These are phyloP conservation scores for Galeruca laticollis DNA, from an alignment of 2,888 invertebrate species.

Conservation along the genomic window DNA sequence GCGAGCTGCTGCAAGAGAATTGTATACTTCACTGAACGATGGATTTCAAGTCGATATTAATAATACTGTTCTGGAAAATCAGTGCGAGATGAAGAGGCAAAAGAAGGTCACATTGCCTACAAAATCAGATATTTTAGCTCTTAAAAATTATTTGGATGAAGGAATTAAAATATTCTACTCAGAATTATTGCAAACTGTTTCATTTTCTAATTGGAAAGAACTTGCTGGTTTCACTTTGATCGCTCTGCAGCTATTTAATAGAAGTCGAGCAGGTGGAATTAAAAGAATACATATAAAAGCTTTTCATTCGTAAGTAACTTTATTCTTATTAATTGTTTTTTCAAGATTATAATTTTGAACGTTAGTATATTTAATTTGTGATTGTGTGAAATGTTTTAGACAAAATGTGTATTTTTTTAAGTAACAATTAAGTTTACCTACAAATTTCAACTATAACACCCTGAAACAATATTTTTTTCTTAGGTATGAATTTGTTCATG, in stretches of 20 bases:
- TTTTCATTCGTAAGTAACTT: constrained; percentile 8
- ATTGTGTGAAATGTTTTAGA: too few relatives aligned
- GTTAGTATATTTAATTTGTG: too few relatives aligned
- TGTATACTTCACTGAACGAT: constrained; percentile 3
- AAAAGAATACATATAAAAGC: constrained; percentile 28
- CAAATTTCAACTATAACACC: too few relatives aligned
- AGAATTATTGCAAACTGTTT: not conserved
- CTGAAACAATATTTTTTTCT: too few relatives aligned
- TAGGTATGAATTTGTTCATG: too few relatives aligned
- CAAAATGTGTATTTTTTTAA: constrained; percentile 3
- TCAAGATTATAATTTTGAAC: too few relatives aligned
- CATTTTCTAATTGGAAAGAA: constrained; percentile 1
- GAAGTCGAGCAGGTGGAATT: constrained; percentile 23
- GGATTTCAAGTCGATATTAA: too few relatives aligned
- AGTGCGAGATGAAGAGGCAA: not conserved
- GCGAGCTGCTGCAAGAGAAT: not conserved
- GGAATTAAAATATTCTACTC: not conserved
- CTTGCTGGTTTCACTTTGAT: constrained; percentile 23
- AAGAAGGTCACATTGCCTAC: constrained; percentile 4
- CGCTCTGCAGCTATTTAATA: constrained; percentile 21
- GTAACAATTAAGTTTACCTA: too few relatives aligned
- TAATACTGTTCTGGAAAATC: too few relatives aligned
- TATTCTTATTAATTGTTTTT: not conserved
- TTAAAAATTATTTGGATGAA: constrained; percentile 3
- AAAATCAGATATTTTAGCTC: constrained; percentile 7